phyloP scores from a whole-genome alignment of 2,113 vertebrate species.

The Hypanus sabinus region DNA sequence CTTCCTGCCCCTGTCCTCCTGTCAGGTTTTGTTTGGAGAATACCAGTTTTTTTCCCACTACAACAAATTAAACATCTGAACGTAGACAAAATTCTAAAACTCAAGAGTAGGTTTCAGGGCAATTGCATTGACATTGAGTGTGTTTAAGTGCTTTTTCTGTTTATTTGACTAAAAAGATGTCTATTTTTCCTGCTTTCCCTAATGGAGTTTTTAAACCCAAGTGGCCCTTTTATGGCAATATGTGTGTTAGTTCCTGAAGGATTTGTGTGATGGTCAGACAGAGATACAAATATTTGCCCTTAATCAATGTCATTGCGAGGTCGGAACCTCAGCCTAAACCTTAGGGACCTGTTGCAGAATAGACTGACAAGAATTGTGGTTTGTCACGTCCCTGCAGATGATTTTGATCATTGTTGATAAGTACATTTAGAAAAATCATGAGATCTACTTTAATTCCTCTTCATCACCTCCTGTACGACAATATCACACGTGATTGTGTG shows the following conservation, averaged over 20 bases:
- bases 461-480: background rate
- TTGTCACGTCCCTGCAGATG: background rate
- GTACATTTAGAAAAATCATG: background rate
- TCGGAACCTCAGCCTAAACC: background rate
- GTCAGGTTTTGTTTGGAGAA: conserved; percentile 17
- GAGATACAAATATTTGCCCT: conserved; percentile 12
- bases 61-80: conserved; percentile 36
- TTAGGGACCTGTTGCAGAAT: background rate
- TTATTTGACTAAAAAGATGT: conserved; percentile 33
- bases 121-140: conserved; percentile 31
- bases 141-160: conserved; percentile 36
- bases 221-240: conserved; percentile 33
- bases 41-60: background rate
- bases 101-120: conserved; percentile 6
- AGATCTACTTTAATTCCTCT: background rate
- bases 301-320: background rate
- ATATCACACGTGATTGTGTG: background rate
- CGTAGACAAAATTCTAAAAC: conserved; percentile 32
- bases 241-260: background rate
- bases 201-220: conserved; percentile 36
- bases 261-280: conserved; percentile 20
- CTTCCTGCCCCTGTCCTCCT: background rate
- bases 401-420: background rate
- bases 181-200: conserved; percentile 31
- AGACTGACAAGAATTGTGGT: background rate